Evolutionary conservation across 2,113 vertebrate species (phyloP), one percentile per base, ranked within the genome.

Genomic region (Lophura nycthemera): DNA sequence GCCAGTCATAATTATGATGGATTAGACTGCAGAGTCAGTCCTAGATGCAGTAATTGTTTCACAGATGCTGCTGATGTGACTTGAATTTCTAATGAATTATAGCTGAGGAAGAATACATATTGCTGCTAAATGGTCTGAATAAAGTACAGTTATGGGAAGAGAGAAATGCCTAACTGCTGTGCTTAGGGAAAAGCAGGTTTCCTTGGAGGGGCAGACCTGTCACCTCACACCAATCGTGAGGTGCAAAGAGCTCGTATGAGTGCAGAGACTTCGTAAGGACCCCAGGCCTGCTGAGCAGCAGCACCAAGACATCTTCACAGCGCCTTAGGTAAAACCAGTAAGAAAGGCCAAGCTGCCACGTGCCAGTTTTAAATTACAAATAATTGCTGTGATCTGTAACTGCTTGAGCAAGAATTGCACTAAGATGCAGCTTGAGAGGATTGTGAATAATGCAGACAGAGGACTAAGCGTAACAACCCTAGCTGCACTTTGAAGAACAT

Each of bases 1-100:
- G 94, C 97, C 94, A 96, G 97, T 98, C 97, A 97, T 98, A 98
- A 98, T 98, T 98, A 98, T 98, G 98, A 98, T 98, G 98, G 98
- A 99, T 99, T 98, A 98, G 97, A 98, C 98, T 98, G 98, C 97
- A 92, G 97, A 97, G 97, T 98, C 97, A 96, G 97, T 96, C 96
- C 97, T 97, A 79, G 96, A 71, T 96, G 94, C 96, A 97, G 97
- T 98, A 97, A 98, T 98, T 98, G 98, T 98, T 98, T 98, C 97
- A 95, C 98, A 98, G 98, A 98, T 98, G 98, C 98, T 97, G 97
- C 84, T 92, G 91, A 97, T 98, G 98, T 98, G 97, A 98, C 97
- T 96, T 94, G 98, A 98, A 98, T 99, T 98, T 97, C 97, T 97
- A 98, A 98, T 97, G 93, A 93, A 95, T 97, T 95, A 76, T 94